These are phyloP conservation scores for Halcyon leucocephala DNA, from an alignment of 2,797 vertebrate genomes.

Conservation along the genomic window DNA sequence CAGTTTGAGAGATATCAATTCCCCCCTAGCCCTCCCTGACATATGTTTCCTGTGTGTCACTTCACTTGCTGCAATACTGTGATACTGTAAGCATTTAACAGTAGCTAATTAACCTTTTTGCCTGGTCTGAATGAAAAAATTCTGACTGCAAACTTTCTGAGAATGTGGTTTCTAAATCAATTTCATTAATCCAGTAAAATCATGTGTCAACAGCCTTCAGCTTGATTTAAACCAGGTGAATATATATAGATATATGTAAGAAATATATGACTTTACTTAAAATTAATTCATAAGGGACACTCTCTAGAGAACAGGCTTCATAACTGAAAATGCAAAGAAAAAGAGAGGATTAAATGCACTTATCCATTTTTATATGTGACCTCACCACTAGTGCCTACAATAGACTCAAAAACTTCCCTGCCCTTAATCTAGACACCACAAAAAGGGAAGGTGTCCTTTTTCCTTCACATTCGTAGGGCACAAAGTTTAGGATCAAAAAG, in stretches of 20 bases:
- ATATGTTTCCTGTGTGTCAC: not conserved
- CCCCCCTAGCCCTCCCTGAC: not conserved
- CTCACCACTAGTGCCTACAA: not conserved
- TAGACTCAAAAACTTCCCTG: not conserved
- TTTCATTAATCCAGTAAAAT: not conserved
- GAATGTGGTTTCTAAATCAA: not conserved
- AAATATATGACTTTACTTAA: not conserved
- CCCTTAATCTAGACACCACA: not conserved
- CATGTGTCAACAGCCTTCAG: not conserved
- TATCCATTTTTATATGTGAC: not conserved
- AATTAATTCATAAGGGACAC: not conserved
- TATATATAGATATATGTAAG: not conserved
- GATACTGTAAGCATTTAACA: not conserved
- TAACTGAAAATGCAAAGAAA: not conserved
- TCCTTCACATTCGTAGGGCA: not conserved
- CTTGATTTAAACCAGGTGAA: not conserved
- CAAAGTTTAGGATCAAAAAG: not conserved
- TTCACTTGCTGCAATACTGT: not conserved
- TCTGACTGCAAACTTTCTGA: not conserved
- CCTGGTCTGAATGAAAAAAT: not conserved
- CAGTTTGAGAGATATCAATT: not conserved
- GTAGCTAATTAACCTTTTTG: not conserved
- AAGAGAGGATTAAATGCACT: not conserved
- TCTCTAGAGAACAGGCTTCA: not conserved
- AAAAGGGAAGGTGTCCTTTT: not conserved